Conservation (phyloP, 2,113 vertebrate species). For the Ranitomeya variabilis region DNA sequence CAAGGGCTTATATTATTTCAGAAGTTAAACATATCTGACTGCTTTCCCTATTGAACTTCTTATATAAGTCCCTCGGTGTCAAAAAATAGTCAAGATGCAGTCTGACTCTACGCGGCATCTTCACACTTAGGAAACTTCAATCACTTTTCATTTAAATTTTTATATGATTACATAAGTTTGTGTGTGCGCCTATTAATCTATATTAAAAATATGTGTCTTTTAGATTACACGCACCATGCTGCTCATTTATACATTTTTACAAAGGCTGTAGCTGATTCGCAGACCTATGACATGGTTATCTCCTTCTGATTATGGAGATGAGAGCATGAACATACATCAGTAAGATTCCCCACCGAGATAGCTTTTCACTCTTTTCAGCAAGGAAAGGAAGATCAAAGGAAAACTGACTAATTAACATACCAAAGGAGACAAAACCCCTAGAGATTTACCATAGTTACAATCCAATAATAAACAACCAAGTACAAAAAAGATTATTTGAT, state of each 20-base stretch:
- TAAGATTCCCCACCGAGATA: conserved; percentile 83
- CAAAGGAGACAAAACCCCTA: conserved; percentile 82
- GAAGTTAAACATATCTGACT: conserved; percentile 40
- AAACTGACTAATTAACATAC: conserved; percentile 83
- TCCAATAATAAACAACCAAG: conserved; percentile 83
- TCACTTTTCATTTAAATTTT: conserved; percentile 28
- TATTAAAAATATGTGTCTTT: conserved; percentile 22
- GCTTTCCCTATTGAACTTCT: conserved; percentile 44
- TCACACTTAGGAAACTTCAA: conserved; percentile 35
- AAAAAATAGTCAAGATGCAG: conserved; percentile 23
- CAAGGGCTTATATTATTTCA: conserved; percentile 27
- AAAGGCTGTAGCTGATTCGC: conserved; percentile 70
- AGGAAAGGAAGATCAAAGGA: conserved; percentile 79
- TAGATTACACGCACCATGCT: conserved; percentile 17
- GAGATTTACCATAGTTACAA: conserved; percentile 82
- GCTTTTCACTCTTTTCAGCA: conserved; percentile 81
- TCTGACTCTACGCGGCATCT: background rate
- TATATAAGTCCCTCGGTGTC: conserved; percentile 45
- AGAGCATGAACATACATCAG: conserved; percentile 76
- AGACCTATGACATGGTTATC: conserved; percentile 76
- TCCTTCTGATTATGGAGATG: conserved; percentile 82
- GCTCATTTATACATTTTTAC: conserved; percentile 67
- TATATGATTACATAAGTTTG: conserved; percentile 3
- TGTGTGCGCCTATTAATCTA: conserved; percentile 29
- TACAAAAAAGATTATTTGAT: conserved; percentile 86